Evolutionary conservation across 2,113 vertebrate genomes (phyloP).

Genomic region (Eleginops maclovinus): DNA sequence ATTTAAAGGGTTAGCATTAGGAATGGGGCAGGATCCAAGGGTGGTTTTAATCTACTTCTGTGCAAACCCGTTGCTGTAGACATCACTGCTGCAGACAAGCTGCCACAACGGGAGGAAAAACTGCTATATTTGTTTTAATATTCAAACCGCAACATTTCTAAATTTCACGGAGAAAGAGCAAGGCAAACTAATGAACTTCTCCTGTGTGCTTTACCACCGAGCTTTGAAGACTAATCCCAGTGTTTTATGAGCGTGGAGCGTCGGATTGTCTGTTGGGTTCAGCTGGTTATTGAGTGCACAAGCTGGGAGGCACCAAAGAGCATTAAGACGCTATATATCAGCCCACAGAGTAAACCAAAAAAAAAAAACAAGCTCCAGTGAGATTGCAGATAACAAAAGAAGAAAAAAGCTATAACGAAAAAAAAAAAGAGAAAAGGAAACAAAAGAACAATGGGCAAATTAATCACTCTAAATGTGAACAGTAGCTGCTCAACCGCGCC

Average conservation of each 20-base stretch:
- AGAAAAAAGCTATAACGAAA: constrained; percentile 7
- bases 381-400: constrained; percentile 42
- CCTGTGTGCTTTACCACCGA: constrained; percentile 38
- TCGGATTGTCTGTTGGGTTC: constrained; percentile 69
- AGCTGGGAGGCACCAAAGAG: constrained; percentile 66
- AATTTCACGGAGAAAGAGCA: constrained; percentile 35
- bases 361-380: constrained; percentile 13
- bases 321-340: constrained; percentile 59
- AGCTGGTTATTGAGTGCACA: constrained; percentile 60
- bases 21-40: constrained; percentile 59
- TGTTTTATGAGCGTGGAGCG: constrained; percentile 68
- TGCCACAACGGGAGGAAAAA: background rate
- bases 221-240: constrained; percentile 66
- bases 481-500: background rate
- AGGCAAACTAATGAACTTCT: constrained; percentile 63
- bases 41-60: constrained; percentile 40
- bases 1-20: constrained; percentile 80
- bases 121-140: constrained; percentile 20
- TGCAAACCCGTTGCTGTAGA: constrained; percentile 19
- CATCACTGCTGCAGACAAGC: constrained; percentile 24
- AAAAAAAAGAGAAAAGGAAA: constrained; percentile 12
- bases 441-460: constrained; percentile 7
- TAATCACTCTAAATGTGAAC: constrained; percentile 34
- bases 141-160: constrained; percentile 36
- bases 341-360: background rate